These are phyloP conservation scores for Diplogasteroides magnus DNA, from an alignment of 1,140 invertebrate species.

Conservation along the genomic window DNA sequence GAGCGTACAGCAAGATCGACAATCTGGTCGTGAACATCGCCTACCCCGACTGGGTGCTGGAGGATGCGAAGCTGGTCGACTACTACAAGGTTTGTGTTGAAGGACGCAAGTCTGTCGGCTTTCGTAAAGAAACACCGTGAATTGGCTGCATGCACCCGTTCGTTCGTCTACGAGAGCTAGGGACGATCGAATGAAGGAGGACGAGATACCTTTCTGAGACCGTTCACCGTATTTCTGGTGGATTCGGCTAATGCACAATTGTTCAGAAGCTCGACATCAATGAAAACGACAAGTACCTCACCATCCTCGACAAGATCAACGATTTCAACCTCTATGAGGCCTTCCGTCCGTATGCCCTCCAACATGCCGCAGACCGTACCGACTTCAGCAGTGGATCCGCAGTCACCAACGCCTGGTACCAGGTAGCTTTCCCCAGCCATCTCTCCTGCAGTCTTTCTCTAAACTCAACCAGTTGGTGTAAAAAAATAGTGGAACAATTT, in stretches of 20 bases:
- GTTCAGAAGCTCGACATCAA: conserved; percentile 21
- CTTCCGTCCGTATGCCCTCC: conserved; percentile 23
- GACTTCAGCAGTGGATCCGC: conserved; percentile 61
- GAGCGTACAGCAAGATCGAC: conserved; percentile 45
- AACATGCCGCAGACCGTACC: conserved; percentile 52
- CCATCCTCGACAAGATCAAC: conserved; percentile 12
- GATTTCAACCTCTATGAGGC: conserved; percentile 24
- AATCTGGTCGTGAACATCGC: conserved; percentile 45
- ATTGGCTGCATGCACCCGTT: too few relatives aligned
- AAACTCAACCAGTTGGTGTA: conserved; percentile 58
- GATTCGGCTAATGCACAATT: not conserved
- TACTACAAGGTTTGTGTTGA: conserved; percentile 28
- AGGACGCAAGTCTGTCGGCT: too few relatives aligned
- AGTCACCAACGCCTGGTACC: conserved; percentile 65
- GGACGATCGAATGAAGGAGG: too few relatives aligned
- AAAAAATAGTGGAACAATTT: too few relatives aligned
- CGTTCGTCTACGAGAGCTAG: too few relatives aligned
- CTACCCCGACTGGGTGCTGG: conserved; percentile 45
- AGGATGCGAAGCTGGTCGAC: conserved; percentile 34
- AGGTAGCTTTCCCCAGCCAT: conserved; percentile 61
- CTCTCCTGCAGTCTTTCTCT: conserved; percentile 59
- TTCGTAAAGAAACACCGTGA: too few relatives aligned
- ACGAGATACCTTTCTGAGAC: too few relatives aligned
- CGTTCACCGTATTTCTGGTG: too few relatives aligned
- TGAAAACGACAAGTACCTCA: conserved; percentile 25